Evolutionary conservation across 2,113 vertebrate genomes (phyloP), one percentile per base, ranked within the genome.

Genomic region (Trochalopteron elliotii): DNA sequence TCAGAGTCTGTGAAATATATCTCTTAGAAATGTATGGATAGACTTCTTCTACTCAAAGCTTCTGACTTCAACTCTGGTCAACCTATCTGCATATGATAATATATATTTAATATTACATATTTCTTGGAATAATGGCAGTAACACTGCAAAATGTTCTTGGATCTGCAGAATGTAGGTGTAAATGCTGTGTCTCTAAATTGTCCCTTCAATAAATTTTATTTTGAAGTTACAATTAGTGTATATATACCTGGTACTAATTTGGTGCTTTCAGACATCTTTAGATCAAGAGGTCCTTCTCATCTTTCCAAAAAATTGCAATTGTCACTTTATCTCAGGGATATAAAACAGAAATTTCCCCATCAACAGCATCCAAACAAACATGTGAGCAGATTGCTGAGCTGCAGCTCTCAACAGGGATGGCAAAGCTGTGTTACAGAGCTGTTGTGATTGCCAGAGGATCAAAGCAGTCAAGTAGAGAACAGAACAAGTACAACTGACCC

Each of bases 181-280:
- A 81, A 56, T 39, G 1, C 4, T 94, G 17, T 42, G 1, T 8
- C 9, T 78, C 13, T 25, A 57, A 79, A 42, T 9, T 24, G 8
- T 12, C 30, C 4, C 47, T 71, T 40, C 55, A 83, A 33, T 1
- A 35, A 44, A 35, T 49, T 49, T 24, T 53, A 44, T 67, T 86
- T 91, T 71, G 12, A 12, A 37, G 1, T n/a, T 82, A n/a, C 7
- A 87, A 5, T 40, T 49, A 40, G 0, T 0, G 0, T 37, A 10
- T 15, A 9, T 20, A 8, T 23, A 40, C 3, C 5, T 75, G 57
- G 24, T 23, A 21, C 3, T 68, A 6, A 23, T 40, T 40, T 35
- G 4, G 3, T 49, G 14, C 9, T 64, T 83, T 69, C 27, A 56
- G 24, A 83, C 74, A 37, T 65, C 8, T 59, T 47, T 20, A 60